Evolutionary conservation across 2,113 vertebrate genomes (phyloP), one percentile per base, ranked within the genome.

Genomic region (Microcebus jonahi): DNA sequence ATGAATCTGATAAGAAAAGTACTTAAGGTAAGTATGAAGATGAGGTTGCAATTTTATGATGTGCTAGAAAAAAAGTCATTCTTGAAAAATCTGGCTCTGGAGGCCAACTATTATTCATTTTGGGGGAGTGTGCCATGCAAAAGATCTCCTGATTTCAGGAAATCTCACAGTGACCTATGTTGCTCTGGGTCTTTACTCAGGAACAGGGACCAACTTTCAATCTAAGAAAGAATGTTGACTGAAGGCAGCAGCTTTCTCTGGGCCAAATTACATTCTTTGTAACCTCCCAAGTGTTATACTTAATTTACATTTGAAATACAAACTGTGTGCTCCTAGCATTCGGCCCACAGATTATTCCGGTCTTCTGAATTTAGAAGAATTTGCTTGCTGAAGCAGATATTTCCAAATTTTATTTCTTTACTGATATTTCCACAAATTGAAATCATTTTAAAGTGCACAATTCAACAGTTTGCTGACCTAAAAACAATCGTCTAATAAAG

Each of bases 41-140:
- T 93, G 59, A 88, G 76, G 68, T 95, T 97, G 73, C 90, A 91
- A 96, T 96, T 98, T 97, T 97, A 97, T 95, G 96, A 97, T 94
- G 96, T 98, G 95, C 92, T 93, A 97, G 97, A 97, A 91, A 97
- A 91, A 97, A 98, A 97, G 90, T 97, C 96, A 97, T 97, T 93
- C 96, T 98, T 53, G 70, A 98, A 98, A 98, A 98, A 97, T 98
- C 82, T 98, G 82, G 71, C 76, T 97, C 96, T 87, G 92, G 97
- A 98, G 94, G 93, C 92, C 96, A 98, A 96, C 94, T 96, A 68
- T 98, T 98, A 98, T 98, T 98, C 97, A 97, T 84, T 98, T 97
- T 97, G 96, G 95, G 97, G 85, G 97, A 98, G 93, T 95, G 80
- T 50, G 31, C 91, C 91, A 91, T 94, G 61, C 90, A 98, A 93